Percentiles rank a stretch among this genome's conserved stretches.
These are phyloP conservation scores for Gerris lacustris DNA, from an alignment of 2,888 invertebrate species.

Conservation along the genomic window DNA sequence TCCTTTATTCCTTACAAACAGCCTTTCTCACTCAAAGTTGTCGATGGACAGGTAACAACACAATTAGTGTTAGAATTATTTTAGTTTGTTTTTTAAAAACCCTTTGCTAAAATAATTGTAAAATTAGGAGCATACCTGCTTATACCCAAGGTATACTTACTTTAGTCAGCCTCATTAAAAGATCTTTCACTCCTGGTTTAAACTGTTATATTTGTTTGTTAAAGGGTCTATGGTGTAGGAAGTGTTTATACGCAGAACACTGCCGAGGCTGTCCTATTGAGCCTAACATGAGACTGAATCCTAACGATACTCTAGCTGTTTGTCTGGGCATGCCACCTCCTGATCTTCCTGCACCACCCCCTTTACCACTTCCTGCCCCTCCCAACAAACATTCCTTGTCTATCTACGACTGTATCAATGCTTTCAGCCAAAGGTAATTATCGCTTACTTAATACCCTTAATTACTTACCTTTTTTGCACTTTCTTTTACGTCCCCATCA, in stretches of 20 bases:
- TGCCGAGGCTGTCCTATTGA: slow-evolving; percentile 45
- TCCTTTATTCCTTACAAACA: slow-evolving; percentile 40
- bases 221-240: slow-evolving; percentile 47
- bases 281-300: slow-evolving; percentile 42
- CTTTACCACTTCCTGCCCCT: slow-evolving; percentile 41
- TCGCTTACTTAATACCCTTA: not conserved
- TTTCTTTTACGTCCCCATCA: not conserved
- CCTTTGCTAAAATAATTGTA: not conserved
- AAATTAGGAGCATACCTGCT: too few species aligned
- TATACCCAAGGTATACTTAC: too few species aligned
- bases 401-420: slow-evolving; percentile 49
- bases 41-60: slow-evolving; percentile 44
- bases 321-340: slow-evolving; percentile 37
- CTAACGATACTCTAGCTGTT: slow-evolving; percentile 45
- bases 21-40: slow-evolving; percentile 42
- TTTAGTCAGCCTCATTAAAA: too few species aligned
- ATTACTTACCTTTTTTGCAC: not conserved
- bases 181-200: too few species aligned
- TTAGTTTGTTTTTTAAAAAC: not conserved
- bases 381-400: slow-evolving; percentile 43
- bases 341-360: slow-evolving; percentile 36
- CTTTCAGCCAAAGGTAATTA: slow-evolving; percentile 46
- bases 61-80: not conserved
- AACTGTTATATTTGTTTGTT: slow-evolving; percentile 9
- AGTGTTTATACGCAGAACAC: slow-evolving; percentile 45